Percentiles rank a stretch among this genome's conserved stretches.
Evolutionary conservation across 2,888 invertebrate species (phyloP).

Genomic region (Agrotis segetum): DNA sequence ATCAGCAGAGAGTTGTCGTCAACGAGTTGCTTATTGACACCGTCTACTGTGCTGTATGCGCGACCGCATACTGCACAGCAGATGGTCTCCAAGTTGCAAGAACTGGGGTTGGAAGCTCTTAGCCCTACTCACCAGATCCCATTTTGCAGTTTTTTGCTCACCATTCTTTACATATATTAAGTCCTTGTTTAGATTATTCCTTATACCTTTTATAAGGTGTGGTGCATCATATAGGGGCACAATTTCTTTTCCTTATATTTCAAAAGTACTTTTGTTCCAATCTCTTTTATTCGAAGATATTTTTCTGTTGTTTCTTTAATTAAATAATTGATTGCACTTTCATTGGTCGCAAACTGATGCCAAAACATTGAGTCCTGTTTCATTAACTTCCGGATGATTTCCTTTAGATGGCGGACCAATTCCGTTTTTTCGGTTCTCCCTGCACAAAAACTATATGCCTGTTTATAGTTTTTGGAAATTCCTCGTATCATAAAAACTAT

Average conservation of each 20-base stretch:
- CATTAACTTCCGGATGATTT: not conserved
- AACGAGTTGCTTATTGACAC: no score
- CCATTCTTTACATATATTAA: constrained; percentile 4
- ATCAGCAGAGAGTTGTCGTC: no score
- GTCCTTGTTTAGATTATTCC: not conserved
- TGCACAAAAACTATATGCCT: constrained; percentile 12
- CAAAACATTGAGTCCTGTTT: not conserved
- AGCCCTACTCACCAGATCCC: not conserved
- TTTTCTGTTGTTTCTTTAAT: constrained; percentile 1
- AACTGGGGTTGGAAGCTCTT: no score
- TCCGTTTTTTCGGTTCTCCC: constrained; percentile 7
- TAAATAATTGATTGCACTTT: constrained; percentile 13
- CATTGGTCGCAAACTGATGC: constrained; percentile 9
- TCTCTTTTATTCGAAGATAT: not conserved
- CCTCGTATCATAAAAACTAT: constrained; percentile 1
- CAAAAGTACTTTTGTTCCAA: constrained; percentile 3
- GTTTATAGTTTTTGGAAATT: constrained; percentile 4
- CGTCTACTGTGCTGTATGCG: no score
- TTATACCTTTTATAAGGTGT: not conserved
- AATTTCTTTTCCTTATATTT: constrained; percentile 14
- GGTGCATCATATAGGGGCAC: constrained; percentile 6
- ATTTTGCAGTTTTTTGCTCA: not conserved
- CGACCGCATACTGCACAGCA: no score
- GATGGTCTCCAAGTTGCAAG: no score
- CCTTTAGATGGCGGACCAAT: not conserved